Conservation (phyloP, 2,888 invertebrate genomes). For the Brachylomia viminalis region DNA sequence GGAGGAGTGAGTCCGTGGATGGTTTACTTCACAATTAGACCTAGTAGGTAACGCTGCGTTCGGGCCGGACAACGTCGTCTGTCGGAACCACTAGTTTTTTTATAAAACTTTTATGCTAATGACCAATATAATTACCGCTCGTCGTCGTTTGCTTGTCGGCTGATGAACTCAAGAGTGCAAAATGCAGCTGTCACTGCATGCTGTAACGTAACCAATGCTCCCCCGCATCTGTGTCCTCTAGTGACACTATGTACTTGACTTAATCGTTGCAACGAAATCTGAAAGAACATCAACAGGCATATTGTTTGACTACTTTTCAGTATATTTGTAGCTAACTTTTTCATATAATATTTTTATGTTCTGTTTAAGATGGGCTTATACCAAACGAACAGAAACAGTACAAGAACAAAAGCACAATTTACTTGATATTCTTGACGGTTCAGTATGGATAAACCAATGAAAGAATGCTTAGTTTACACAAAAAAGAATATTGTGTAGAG, state of each 20-base stretch:
- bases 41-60: too few relatives aligned
- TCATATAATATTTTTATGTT: not conserved
- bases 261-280: conserved; percentile 69
- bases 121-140: conserved; percentile 50
- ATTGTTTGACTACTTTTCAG: too few relatives aligned
- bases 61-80: too few relatives aligned
- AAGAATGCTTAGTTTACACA: not conserved
- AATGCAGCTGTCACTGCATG: conserved; percentile 69
- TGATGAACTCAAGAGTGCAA: conserved; percentile 49
- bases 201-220: conserved; percentile 66
- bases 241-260: conserved; percentile 23
- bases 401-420: not conserved
- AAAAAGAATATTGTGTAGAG: too few relatives aligned
- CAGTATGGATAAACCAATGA: not conserved
- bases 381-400: not conserved
- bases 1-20: too few relatives aligned
- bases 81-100: too few relatives aligned
- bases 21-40: too few relatives aligned
- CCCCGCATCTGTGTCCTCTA: conserved; percentile 70
- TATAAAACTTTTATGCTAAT: not conserved
- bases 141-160: not conserved
- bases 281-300: conserved; percentile 22
- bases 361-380: too few relatives aligned
- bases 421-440: not conserved
- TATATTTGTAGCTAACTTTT: not conserved